A percentile compares a stretch with the other conserved stretches of the same genome.
Conservation (phyloP, 2,113 vertebrate species). For the Cyprinodon tularosa region DNA sequence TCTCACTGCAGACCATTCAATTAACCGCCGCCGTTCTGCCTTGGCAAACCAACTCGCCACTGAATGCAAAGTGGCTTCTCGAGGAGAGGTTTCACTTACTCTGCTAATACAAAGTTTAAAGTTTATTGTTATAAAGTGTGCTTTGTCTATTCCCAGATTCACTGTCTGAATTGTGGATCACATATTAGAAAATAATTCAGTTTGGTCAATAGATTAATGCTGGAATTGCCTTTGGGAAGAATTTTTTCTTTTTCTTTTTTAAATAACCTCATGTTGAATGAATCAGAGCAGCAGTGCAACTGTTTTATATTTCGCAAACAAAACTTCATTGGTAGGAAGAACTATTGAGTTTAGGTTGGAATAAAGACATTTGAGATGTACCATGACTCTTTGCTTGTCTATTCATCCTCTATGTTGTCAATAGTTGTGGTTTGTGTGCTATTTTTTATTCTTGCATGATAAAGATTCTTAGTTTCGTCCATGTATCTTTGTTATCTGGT, state of each 20-base stretch:
- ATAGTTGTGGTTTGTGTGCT: neutral
- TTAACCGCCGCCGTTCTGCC: constrained; percentile 63
- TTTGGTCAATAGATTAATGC: neutral
- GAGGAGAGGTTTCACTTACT: constrained; percentile 54
- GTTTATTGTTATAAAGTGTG: constrained; percentile 24
- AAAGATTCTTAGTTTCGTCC: neutral
- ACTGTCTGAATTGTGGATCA: constrained; percentile 11
- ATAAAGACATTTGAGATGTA: neutral
- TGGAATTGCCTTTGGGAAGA: constrained; percentile 2
- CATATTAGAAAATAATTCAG: neutral
- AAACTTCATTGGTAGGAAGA: neutral
- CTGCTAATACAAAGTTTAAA: constrained; percentile 43
- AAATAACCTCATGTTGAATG: constrained; percentile 18
- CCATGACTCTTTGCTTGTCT: neutral
- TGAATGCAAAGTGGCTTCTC: constrained; percentile 75
- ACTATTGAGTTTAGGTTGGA: neutral
- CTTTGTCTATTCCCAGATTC: constrained; percentile 7
- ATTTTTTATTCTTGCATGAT: neutral
- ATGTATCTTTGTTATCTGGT: too few relatives aligned
- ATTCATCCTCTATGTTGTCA: too few relatives aligned
- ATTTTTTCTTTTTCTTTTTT: constrained; percentile 32
- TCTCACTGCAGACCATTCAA: constrained; percentile 74
- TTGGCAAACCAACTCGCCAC: constrained; percentile 76
- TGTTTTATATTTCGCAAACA: neutral
- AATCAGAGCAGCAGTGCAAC: neutral